Evolutionary conservation across 2,113 vertebrate genomes (phyloP).

Genomic region (Ceratotherium simum): DNA sequence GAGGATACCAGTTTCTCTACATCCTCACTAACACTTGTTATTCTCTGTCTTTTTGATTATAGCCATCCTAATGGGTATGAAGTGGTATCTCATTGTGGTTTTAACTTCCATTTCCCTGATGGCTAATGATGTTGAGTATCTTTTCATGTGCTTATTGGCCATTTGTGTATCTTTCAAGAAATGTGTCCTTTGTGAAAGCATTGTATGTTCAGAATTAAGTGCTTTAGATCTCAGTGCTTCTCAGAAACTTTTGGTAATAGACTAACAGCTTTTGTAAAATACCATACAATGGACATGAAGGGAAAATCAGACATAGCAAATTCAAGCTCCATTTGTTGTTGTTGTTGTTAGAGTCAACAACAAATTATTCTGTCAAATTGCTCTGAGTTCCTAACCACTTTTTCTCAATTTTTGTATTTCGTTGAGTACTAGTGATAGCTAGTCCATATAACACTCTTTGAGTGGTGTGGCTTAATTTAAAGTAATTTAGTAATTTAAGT

Average conservation of each 20-base stretch:
- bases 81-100: not conserved
- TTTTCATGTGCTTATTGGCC: not conserved
- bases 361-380: not conserved
- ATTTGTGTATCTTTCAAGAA: not conserved
- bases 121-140: not conserved
- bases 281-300: not conserved
- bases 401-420: not conserved
- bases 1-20: not conserved
- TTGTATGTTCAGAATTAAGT: not conserved
- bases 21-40: not conserved
- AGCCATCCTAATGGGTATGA: not conserved
- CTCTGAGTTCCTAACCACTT: not conserved
- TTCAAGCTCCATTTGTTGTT: not conserved
- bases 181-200: not conserved
- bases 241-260: not conserved
- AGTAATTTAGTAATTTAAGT: too few species aligned
- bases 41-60: not conserved
- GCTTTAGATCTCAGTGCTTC: not conserved
- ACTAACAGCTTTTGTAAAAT: conserved; percentile 20
- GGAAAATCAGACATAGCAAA: not conserved
- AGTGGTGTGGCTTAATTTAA: not conserved
- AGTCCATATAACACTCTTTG: not conserved
- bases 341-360: not conserved
- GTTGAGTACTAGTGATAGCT: not conserved
- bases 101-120: conserved; percentile 27